Base-by-base conservation (phyloP, 2,888 invertebrate genomes). In the Neuroscelio doddi region DNA sequence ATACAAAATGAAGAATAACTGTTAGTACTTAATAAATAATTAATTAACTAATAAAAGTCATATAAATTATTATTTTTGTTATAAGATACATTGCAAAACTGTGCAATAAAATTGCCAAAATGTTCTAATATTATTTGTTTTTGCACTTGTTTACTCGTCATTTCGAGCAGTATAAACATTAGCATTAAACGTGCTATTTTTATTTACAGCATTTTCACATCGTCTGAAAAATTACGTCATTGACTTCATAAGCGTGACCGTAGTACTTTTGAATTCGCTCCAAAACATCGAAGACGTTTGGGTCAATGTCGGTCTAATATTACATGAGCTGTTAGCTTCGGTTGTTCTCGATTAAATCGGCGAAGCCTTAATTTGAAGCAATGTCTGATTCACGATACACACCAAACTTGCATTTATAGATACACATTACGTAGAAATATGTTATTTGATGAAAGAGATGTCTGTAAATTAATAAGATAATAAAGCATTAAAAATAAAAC, bases 241-340 rank as follows among this genome's bases (percentile, higher is more conserved):
- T 9, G 49, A 51, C 55, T 50, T 53, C 45, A 30, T 12, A 36
- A 21, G 2, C 5, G 21, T 21, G 5, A 21, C 21, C 21, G 21
- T 21, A 21, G 21, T 21, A 39, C 32, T 56, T 63, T 77, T 77
- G 77, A 75, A 68, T 59, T 64, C 39, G 55, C 56, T 77, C 74
- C 76, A 77, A 74, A 72, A 44, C 42, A 3, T 45, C 12, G 9
- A 44, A 65, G 70, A 68, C 47, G 69, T 64, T 62, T 68, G 64
- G 78, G 74, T 80, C 80, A 80, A 75, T 80, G 80, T 74, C 79
- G 56, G 44, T 69, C 74, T 78, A 78, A 76, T 76, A 70, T 73
- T 70, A 70, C 47, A 51, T 39, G 36, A 65, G 42, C 14, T 27
- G 14, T 16, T 36, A 15, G 14, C 21, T 41, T 51, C 24, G 39